Base-by-base conservation (phyloP, 1,140 invertebrate genomes). In the Brachionus plicatilis region DNA sequence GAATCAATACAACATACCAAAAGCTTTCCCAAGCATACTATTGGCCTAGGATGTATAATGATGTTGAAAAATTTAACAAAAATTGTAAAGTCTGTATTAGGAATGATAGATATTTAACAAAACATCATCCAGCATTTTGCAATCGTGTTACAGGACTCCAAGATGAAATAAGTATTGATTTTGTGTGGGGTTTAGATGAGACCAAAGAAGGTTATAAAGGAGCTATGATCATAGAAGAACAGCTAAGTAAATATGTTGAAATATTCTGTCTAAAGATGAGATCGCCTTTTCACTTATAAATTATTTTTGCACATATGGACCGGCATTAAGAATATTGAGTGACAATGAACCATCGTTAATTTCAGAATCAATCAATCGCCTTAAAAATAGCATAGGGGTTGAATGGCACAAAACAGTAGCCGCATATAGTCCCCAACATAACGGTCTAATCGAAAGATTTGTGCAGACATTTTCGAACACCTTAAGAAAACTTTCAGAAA, bases 331-430 rank as follows among this genome's bases (percentile, higher is more conserved):
- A 78, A 78, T 78, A 17, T 4, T 78, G 17, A 50, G 17, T 20
- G 72, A 78, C n/a, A 47, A 78, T 24, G 72, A 53, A 20, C 17
- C 37, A 1, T 29, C 41, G 2, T 43, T 78, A 7, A 53, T 78
- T 43, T 50, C 41, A 11, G 43, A 78, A 65, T n/a, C 86, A 4
- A 70, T 83, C 14, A 50, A 60, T 45, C 29, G 85, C 6, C 12
- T 86, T 8, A 72, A 84, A 14, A 50, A 43, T 27, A 11, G 43
- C 14, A 29, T 86, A 43, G 60, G 83, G 20, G 79, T 86, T n/a
- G 24, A 76, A 4, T 65, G 56, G 56, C 68, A 72, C 29, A 72
- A 72, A 72, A 72, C 37, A 9, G 37, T 43, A 27, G 37, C 68
- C 17, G 33, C 45, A 47, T 47, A 47, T 14, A 47, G 45, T 72